Evolutionary conservation across 2,113 vertebrate genomes (phyloP).

Genomic region (Microcebus tavaratra): DNA sequence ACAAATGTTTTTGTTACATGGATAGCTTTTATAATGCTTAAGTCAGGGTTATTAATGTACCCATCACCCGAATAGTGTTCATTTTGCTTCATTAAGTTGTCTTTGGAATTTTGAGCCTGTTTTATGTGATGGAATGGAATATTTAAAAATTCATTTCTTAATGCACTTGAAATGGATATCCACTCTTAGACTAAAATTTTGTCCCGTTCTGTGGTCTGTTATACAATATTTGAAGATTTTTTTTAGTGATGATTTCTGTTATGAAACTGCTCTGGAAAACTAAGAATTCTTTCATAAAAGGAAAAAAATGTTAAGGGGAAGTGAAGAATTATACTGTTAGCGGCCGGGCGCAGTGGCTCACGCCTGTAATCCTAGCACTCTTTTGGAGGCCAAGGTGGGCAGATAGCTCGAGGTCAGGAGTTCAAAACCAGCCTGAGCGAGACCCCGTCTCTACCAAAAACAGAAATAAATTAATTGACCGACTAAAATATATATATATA

Average conservation of each 20-base stretch:
- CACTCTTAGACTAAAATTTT: background rate
- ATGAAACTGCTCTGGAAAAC: background rate
- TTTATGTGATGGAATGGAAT: background rate
- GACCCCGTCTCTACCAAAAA: too few species aligned
- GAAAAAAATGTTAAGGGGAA: background rate
- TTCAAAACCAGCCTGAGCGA: too few species aligned
- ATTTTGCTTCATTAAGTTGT: constrained; percentile 22
- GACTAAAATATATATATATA: too few species aligned
- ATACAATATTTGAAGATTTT: background rate
- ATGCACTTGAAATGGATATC: background rate
- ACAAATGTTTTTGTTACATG: too few species aligned
- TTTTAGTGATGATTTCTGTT: background rate
- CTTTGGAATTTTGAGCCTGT: background rate
- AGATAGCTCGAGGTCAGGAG: too few species aligned
- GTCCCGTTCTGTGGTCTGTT: background rate
- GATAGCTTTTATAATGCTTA: too few species aligned
- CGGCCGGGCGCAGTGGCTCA: too few species aligned
- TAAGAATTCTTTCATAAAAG: constrained; percentile 43
- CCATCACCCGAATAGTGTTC: too few species aligned
- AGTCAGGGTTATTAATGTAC: too few species aligned
- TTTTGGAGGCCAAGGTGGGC: too few species aligned
- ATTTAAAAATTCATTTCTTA: constrained; percentile 33
- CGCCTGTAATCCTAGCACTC: too few species aligned
- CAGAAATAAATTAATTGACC: too few species aligned
- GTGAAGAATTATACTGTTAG: background rate